A percentile compares a stretch with the other conserved stretches of the same genome.
Evolutionary conservation across 2,797 vertebrate species (phyloP).

Genomic region (Melanotaenia parkinsoni): DNA sequence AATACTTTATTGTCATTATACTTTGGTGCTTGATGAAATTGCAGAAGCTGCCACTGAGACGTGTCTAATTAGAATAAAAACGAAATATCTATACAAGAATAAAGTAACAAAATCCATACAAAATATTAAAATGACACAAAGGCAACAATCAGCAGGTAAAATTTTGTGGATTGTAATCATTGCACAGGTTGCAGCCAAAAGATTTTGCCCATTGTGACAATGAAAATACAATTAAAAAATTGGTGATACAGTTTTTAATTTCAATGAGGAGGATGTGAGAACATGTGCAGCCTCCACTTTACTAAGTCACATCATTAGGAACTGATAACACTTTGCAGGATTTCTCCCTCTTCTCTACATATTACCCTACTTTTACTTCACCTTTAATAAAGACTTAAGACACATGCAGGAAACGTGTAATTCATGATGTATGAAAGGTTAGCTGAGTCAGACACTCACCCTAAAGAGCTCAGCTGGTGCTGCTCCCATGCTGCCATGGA

Average conservation of each 20-base stretch:
- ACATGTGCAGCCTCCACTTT: neutral
- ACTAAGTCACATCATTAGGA: neutral
- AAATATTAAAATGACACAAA: too few relatives aligned
- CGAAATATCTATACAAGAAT: too few relatives aligned
- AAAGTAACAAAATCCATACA: too few relatives aligned
- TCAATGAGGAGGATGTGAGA: neutral
- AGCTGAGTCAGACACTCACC: slow-evolving; percentile 78
- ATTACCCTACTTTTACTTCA: neutral
- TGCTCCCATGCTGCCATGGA: slow-evolving; percentile 93
- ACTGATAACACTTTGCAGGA: neutral
- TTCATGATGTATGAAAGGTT: neutral
- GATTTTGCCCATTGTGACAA: too few relatives aligned
- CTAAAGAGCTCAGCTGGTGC: slow-evolving; percentile 89
- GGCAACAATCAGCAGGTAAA: too few relatives aligned
- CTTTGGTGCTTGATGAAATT: too few relatives aligned
- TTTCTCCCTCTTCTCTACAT: neutral
- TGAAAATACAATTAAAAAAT: neutral
- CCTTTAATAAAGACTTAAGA: neutral
- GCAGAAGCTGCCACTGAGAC: too few relatives aligned
- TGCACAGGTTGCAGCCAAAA: too few relatives aligned
- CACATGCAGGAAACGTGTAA: neutral
- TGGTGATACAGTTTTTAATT: neutral
- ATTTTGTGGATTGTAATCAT: too few relatives aligned
- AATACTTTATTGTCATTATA: too few relatives aligned
- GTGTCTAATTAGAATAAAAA: too few relatives aligned